Conservation (phyloP, 2,797 vertebrate genomes). For the Lutjanus argentimaculatus region DNA sequence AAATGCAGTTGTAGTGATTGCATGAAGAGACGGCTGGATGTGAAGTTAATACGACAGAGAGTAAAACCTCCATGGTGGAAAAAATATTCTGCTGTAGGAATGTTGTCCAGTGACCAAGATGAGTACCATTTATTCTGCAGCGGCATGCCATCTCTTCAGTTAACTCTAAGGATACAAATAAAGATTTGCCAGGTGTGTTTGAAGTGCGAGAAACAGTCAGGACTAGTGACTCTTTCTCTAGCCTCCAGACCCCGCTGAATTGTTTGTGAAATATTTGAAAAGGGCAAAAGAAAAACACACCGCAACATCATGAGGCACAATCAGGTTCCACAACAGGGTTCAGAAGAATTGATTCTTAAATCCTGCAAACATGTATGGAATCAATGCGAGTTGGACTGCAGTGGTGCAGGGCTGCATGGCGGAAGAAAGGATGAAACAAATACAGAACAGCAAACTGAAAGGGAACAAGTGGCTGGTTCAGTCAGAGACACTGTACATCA, state of each 20-base stretch:
- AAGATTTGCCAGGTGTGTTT: background rate
- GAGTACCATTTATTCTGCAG: background rate
- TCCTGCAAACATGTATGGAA: background rate
- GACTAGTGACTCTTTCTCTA: background rate
- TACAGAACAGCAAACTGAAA: background rate
- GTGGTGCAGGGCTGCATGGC: background rate
- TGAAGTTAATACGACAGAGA: background rate
- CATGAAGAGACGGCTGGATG: background rate
- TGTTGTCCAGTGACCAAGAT: background rate
- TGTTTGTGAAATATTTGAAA: background rate
- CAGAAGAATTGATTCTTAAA: background rate
- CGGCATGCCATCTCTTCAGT: background rate
- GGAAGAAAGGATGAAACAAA: background rate
- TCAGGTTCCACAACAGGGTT: background rate
- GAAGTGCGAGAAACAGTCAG: background rate
- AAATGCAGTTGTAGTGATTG: background rate
- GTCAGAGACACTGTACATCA: background rate
- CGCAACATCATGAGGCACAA: background rate
- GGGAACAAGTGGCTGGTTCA: background rate
- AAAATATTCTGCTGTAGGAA: background rate
- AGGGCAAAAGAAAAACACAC: background rate
- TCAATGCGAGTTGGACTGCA: background rate
- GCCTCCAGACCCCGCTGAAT: background rate
- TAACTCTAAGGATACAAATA: background rate
- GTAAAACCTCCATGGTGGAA: background rate